A percentile compares a stretch with the other conserved stretches of the same genome.
Evolutionary conservation across 2,113 vertebrate genomes (phyloP).

Genomic region (Eolophus roseicapilla): DNA sequence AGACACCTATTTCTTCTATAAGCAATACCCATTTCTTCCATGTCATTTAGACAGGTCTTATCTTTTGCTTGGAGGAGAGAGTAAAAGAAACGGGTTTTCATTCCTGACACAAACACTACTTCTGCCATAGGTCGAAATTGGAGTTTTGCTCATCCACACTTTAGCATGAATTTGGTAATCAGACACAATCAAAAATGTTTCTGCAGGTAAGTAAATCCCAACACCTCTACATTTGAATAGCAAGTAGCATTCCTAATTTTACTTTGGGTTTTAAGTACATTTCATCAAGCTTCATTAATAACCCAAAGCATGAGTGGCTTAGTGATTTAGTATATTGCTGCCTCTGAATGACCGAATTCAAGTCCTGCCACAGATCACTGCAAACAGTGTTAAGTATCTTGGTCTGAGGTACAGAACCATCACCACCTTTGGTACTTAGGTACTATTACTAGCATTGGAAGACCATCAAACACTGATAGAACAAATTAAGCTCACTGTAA

Average conservation of each 20-base stretch:
- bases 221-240: fast-evolving
- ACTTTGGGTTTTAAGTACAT: not conserved
- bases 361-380: not conserved
- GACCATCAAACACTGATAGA: not conserved
- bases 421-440: not conserved
- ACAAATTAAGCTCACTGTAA: not conserved
- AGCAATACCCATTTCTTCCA: not conserved
- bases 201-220: conserved; percentile 27
- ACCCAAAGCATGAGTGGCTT: not conserved
- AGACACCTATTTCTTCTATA: not conserved
- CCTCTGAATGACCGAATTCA: not conserved
- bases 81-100: not conserved
- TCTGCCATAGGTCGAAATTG: not conserved
- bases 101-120: not conserved
- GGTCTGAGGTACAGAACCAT: not conserved
- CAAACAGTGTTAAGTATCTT: not conserved
- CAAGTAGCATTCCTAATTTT: not conserved
- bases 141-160: not conserved
- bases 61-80: not conserved
- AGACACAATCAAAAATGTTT: not conserved
- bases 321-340: not conserved
- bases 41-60: not conserved
- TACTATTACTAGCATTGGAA: not conserved
- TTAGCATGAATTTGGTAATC: not conserved
- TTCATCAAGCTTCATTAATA: not conserved